phyloP scores from a whole-genome alignment of 2,113 vertebrate genomes.

The Caracal caracal region DNA sequence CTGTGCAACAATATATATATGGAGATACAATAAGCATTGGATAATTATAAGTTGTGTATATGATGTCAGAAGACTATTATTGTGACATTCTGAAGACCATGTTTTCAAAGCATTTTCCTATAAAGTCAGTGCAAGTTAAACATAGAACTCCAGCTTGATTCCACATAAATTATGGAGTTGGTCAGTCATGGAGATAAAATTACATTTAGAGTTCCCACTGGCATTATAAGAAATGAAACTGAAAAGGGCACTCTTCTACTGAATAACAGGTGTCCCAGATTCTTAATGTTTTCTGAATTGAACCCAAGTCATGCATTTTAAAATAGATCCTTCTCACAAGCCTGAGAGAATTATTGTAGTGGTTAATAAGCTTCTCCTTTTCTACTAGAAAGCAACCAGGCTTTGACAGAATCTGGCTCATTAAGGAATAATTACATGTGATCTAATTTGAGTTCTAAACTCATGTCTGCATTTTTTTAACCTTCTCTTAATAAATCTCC shows the following conservation, averaged over 20 bases:
- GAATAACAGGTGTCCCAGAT: conserved; percentile 53
- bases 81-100: conserved; percentile 43
- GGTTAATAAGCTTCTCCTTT: conserved; percentile 43
- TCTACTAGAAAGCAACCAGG: not conserved
- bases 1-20: not conserved
- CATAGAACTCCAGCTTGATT: conserved; percentile 51
- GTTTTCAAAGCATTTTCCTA: conserved; percentile 54
- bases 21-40: not conserved
- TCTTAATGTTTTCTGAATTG: conserved; percentile 48
- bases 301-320: conserved; percentile 38
- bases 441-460: conserved; percentile 65
- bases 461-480: conserved; percentile 26
- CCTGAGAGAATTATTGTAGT: conserved; percentile 23
- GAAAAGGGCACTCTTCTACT: conserved; percentile 48
- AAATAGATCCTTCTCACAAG: conserved; percentile 48
- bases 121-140: conserved; percentile 67
- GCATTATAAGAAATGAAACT: conserved; percentile 33
- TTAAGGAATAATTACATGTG: conserved; percentile 64
- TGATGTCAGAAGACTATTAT: conserved; percentile 43
- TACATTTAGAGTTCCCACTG: conserved; percentile 44
- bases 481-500: conserved; percentile 35
- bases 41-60: conserved; percentile 43
- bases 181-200: conserved; percentile 72
- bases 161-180: conserved; percentile 71
- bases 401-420: conserved; percentile 45